phyloP scores from a whole-genome alignment of 2,888 invertebrate species.

The Mesoligia furuncula region DNA sequence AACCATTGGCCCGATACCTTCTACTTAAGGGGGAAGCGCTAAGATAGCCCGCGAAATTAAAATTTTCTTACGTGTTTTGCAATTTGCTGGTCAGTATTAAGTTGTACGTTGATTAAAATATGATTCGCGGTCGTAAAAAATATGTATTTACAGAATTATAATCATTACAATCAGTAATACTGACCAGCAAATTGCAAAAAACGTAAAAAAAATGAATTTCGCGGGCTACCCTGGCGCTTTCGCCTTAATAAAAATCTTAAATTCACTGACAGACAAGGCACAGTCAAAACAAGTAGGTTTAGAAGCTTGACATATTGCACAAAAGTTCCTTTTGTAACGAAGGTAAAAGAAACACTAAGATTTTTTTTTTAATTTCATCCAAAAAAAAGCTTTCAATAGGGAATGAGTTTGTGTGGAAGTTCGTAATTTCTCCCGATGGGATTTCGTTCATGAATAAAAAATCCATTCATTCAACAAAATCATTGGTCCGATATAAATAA shows the following conservation, averaged over 20 bases:
- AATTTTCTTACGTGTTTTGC: too few species aligned
- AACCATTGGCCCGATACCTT: background rate
- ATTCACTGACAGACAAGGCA: background rate
- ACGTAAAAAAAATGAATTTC: too few species aligned
- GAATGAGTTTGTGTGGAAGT: background rate
- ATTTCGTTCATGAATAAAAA: background rate
- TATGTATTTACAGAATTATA: too few species aligned
- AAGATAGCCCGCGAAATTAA: too few species aligned
- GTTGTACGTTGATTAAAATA: too few species aligned
- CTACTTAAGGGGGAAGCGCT: too few species aligned
- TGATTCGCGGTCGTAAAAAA: too few species aligned
- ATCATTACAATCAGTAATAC: too few species aligned
- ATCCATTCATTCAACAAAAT: background rate
- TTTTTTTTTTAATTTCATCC: too few species aligned
- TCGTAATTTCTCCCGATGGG: background rate
- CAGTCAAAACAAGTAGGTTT: background rate
- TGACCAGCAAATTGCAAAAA: too few species aligned
- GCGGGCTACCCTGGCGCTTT: too few species aligned
- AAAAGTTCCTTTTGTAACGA: background rate
- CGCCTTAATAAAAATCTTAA: background rate
- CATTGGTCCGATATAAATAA: background rate
- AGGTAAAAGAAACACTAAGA: background rate
- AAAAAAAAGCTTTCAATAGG: background rate
- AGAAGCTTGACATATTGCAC: background rate
- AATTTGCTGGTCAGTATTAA: too few species aligned